Evolutionary conservation across 2,797 vertebrate species (phyloP), one percentile per base, ranked within the genome.

Genomic region (Lateolabrax maculatus): DNA sequence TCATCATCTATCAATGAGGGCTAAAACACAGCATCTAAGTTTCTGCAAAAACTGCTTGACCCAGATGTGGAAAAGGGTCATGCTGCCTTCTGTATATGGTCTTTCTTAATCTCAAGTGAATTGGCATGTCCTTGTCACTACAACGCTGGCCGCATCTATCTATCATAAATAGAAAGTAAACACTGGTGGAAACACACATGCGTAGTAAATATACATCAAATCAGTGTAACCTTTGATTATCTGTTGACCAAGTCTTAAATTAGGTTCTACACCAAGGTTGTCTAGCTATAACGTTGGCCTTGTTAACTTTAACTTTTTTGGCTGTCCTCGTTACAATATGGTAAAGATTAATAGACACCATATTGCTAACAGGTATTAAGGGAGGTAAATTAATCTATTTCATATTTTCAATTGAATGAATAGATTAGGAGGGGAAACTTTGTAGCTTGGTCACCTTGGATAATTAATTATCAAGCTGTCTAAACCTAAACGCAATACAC

Each of bases 401-500:
- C 5, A 57, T n/a, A n/a, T n/a, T n/a, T n/a, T 60, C 41, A 48
- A 27, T 41, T 43, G 5, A 58, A 67, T 75, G 2, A 74, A 48
- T 21, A 3, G 3, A 41, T 63, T 13, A 49, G 43, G 18, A 64
- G 21, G 15, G 15, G 25, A 46, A 67, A 60, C 37, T 15, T 69
- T 10, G 65, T 43, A 37, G 9, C 44, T 66, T 77, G 60, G 12
- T 51, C 16, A 2, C n/a, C 49, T 39, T 36, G 15, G 25, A 52
- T 43, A 23, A 39, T 31, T 31, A 55, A 63, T 9, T 23, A 61
- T 52, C 34, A 48, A 61, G 29, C 48, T 8, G n/a, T 70, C 57
- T 29, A 51, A 83, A 68, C 23, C 37, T 60, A 52, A 66, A 80
- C 18, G 9, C 21, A 77, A 63, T 18, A 66, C 27, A 53, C n/a